Percentiles rank a stretch among this genome's conserved stretches.
Evolutionary conservation across 1,140 invertebrate species (phyloP).

Genomic region (Plectus sambesii): DNA sequence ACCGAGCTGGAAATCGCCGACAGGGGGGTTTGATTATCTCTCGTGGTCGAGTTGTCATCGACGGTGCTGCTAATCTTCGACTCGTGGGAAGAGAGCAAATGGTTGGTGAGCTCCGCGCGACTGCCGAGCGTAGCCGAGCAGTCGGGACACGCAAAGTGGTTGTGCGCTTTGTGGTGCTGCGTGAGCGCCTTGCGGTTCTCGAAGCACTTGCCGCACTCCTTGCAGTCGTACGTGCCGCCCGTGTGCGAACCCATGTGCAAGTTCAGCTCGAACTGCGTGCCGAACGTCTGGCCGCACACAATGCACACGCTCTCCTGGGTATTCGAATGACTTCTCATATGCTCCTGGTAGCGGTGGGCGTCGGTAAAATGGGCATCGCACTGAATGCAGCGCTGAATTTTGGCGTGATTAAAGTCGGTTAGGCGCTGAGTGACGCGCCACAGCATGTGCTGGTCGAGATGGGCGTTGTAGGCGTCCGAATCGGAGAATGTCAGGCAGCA

Average conservation of each 20-base stretch:
- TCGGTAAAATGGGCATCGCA: conserved; percentile 16
- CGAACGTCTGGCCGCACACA: conserved; percentile 21
- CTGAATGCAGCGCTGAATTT: conserved; percentile 27
- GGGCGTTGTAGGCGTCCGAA: conserved; percentile 16
- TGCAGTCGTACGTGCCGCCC: conserved; percentile 33
- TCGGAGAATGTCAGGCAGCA: conserved; percentile 36
- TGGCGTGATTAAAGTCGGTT: conserved; percentile 24
- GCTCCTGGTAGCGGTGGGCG: conserved; percentile 3
- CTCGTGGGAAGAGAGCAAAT: no score
- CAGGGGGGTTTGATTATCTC: conserved; percentile 3
- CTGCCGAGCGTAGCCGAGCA: conserved; percentile 15
- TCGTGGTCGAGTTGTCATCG: no score
- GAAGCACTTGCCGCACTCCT: conserved; percentile 36
- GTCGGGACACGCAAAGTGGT: conserved; percentile 12
- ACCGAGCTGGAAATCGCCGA: no score
- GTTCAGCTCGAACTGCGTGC: conserved; percentile 32
- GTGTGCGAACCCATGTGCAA: conserved; percentile 32
- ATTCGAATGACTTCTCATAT: not conserved
- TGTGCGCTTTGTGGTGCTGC: conserved; percentile 30
- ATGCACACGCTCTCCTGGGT: not conserved
- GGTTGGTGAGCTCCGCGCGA: no score
- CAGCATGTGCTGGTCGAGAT: conserved; percentile 20
- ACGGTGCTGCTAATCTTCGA: no score
- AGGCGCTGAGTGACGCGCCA: conserved; percentile 16
- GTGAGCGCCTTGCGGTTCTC: conserved; percentile 29